A percentile compares a stretch with the other conserved stretches of the same genome.
phyloP scores from a whole-genome alignment of 2,888 invertebrate genomes.

The Kryphioiulus occultus region DNA sequence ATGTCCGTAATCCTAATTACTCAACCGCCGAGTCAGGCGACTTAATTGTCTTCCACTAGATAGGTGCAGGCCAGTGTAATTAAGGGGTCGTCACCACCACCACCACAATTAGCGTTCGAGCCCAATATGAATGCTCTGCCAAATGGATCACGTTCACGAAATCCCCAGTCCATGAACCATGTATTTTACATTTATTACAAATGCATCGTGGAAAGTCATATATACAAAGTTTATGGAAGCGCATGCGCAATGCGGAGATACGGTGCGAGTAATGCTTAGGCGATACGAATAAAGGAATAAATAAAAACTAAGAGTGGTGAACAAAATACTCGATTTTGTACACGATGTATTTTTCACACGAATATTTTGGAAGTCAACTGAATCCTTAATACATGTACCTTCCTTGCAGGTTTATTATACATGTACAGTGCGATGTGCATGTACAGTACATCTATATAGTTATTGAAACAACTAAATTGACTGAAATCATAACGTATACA shows the following conservation, averaged over 20 bases:
- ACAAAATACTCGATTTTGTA: neutral
- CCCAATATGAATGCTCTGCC: neutral
- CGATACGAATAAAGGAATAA: neutral
- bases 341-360: too few species aligned
- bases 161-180: neutral
- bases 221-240: neutral
- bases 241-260: neutral
- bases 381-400: too few species aligned
- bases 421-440: too few species aligned
- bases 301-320: neutral
- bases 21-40: slow-evolving; percentile 14
- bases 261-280: neutral
- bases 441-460: neutral
- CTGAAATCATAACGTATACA: neutral
- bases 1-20: slow-evolving; percentile 29
- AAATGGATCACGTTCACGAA: neutral
- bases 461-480: neutral
- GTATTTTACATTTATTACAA: neutral
- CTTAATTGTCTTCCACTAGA: slow-evolving; percentile 21
- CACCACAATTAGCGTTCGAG: neutral
- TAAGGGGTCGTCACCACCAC: neutral
- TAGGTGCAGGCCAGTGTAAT: neutral
- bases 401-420: too few species aligned
- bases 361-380: too few species aligned
- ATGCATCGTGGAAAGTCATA: neutral